A percentile compares a stretch with the other conserved stretches of the same genome.
Conservation (phyloP, 2,888 invertebrate genomes). For the Torymus aiolomorphi region DNA sequence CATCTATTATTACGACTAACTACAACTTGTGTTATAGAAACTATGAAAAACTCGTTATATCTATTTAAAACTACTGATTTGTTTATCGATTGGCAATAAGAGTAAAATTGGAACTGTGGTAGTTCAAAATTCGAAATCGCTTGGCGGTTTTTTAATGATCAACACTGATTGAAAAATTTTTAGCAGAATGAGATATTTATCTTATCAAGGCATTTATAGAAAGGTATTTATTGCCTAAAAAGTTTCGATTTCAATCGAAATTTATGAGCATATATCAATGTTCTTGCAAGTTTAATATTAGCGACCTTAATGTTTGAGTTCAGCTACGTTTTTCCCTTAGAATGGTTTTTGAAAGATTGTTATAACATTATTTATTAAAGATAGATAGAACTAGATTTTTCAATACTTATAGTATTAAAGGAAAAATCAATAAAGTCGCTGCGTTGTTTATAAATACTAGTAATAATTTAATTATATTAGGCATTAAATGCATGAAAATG, state of each 20-base stretch:
- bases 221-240: conserved; percentile 34
- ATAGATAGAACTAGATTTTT: too few relatives aligned
- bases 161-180: conserved; percentile 2
- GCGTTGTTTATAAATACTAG: conserved; percentile 18
- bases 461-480: neutral
- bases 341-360: too few relatives aligned
- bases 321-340: too few relatives aligned
- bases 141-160: conserved; percentile 13
- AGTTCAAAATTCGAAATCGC: conserved; percentile 7
- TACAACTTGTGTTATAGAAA: neutral
- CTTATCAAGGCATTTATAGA: conserved; percentile 38
- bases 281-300: too few relatives aligned
- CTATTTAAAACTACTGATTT: neutral
- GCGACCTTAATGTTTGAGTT: too few relatives aligned
- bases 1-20: neutral
- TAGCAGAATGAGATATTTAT: neutral
- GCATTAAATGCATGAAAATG: neutral
- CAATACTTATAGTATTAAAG: too few relatives aligned
- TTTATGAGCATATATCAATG: neutral
- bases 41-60: neutral
- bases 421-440: neutral
- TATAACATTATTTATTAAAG: too few relatives aligned
- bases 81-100: neutral
- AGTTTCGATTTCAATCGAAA: conserved; percentile 9
- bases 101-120: neutral